Conservation (phyloP, 2,888 invertebrate species). For the Rhagium mordax region DNA sequence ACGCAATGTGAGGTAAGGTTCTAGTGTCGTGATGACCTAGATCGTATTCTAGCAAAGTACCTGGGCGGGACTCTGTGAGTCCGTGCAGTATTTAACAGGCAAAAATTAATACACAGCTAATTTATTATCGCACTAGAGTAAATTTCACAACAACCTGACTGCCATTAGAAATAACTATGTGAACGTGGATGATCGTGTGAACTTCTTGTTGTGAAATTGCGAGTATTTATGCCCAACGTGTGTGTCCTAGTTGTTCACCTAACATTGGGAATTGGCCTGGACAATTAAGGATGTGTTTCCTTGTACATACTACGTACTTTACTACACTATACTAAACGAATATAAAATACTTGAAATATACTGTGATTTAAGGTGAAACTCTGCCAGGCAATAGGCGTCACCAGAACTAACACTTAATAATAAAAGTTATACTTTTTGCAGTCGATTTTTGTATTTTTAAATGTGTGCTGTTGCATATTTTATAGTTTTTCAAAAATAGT, state of each 20-base stretch:
- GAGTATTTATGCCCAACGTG: conserved; percentile 42
- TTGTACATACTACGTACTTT: too few species aligned
- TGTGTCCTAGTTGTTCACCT: conserved; percentile 43
- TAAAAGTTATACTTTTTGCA: too few species aligned
- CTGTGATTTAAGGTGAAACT: too few species aligned
- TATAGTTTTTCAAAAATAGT: too few species aligned
- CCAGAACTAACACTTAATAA: too few species aligned
- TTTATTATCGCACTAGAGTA: conserved; percentile 48
- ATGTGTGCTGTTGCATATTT: too few species aligned
- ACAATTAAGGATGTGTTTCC: too few species aligned
- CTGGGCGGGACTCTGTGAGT: conserved; percentile 46
- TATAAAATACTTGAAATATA: too few species aligned
- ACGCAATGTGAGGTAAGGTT: conserved; percentile 44
- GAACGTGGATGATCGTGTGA: conserved; percentile 53
- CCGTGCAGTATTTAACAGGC: conserved; percentile 46
- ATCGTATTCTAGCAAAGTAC: conserved; percentile 48
- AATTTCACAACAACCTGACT: conserved; percentile 48
- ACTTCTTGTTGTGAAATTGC: conserved; percentile 45
- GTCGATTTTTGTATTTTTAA: too few species aligned
- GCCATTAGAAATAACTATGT: conserved; percentile 51
- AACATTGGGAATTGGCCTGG: conserved; percentile 5
- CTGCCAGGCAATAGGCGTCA: too few species aligned
- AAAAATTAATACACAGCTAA: conserved; percentile 51
- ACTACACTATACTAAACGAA: too few species aligned
- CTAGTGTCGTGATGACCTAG: conserved; percentile 51